phyloP scores from a whole-genome alignment of 2,797 vertebrate genomes.

The Urophycis tenuis region DNA sequence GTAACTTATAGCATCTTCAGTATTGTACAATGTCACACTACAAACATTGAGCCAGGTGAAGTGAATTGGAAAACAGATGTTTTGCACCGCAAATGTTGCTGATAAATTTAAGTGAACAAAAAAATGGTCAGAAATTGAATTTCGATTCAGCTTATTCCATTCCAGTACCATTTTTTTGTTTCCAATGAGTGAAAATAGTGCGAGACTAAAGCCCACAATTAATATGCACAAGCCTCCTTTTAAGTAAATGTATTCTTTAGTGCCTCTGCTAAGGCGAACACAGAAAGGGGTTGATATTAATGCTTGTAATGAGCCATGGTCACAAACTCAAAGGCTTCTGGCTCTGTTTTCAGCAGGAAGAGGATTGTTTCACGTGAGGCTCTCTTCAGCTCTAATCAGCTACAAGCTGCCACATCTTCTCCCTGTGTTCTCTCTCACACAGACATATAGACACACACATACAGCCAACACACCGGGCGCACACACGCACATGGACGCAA shows the following conservation, averaged over 20 bases:
- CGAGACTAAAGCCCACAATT: conserved; percentile 60
- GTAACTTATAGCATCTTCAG: not conserved
- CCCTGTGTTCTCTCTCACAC: conserved; percentile 13
- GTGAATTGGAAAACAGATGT: not conserved
- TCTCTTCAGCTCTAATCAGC: conserved; percentile 52
- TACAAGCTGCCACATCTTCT: conserved; percentile 33
- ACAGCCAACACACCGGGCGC: conserved; percentile 12
- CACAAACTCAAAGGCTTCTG: conserved; percentile 52
- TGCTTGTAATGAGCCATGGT: conserved; percentile 65
- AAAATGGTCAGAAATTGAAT: conserved; percentile 33
- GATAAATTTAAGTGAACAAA: conserved; percentile 27
- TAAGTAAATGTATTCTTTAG: conserved; percentile 66
- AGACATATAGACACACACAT: conserved; percentile 23
- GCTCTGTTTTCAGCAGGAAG: conserved; percentile 54
- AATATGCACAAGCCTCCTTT: conserved; percentile 61
- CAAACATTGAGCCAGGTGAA: not conserved
- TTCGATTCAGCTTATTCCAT: conserved; percentile 51
- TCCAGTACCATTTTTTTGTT: no score
- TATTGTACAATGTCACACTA: not conserved
- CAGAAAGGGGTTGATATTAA: conserved; percentile 64
- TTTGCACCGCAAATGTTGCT: conserved; percentile 17
- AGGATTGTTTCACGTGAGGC: conserved; percentile 59
- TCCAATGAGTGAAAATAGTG: conserved; percentile 56
- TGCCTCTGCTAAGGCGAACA: conserved; percentile 45
- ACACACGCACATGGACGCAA: not conserved